Percentiles rank a stretch among this genome's conserved stretches.
These are phyloP conservation scores for Conopomorpha cramerella DNA, from an alignment of 1,140 invertebrate species.

Conservation along the genomic window DNA sequence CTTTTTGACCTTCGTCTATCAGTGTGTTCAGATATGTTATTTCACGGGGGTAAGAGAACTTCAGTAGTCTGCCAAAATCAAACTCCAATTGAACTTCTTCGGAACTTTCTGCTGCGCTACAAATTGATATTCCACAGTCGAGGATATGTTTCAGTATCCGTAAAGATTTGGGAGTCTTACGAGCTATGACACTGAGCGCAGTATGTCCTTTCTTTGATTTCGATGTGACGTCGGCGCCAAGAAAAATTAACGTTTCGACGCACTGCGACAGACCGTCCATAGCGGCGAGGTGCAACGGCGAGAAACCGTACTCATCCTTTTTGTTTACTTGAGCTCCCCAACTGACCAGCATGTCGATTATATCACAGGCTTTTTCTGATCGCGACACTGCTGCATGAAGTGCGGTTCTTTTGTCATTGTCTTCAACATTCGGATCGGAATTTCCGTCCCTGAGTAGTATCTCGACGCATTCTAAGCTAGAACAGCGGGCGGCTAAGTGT, in stretches of 20 bases:
- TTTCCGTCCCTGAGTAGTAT: slow-evolving; percentile 56
- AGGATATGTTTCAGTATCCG: slow-evolving; percentile 61
- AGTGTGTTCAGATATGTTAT: slow-evolving; percentile 67
- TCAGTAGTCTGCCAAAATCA: slow-evolving; percentile 63
- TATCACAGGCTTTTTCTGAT: slow-evolving; percentile 52
- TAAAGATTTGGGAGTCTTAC: slow-evolving; percentile 65
- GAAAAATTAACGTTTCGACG: slow-evolving; percentile 65
- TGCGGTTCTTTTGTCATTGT: slow-evolving; percentile 62
- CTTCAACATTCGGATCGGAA: slow-evolving; percentile 62
- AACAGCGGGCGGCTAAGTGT: slow-evolving; percentile 65
- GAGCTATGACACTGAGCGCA: slow-evolving; percentile 64
- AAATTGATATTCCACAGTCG: slow-evolving; percentile 62
- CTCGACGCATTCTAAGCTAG: slow-evolving; percentile 61
- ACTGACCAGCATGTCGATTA: slow-evolving; percentile 62
- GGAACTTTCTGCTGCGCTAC: slow-evolving; percentile 57
- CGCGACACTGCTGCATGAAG: slow-evolving; percentile 65
- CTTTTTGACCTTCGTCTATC: slow-evolving; percentile 64
- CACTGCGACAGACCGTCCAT: slow-evolving; percentile 65
- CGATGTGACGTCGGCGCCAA: slow-evolving; percentile 68
- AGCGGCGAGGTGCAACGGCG: slow-evolving; percentile 71
- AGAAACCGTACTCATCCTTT: slow-evolving; percentile 70
- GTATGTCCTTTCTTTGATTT: slow-evolving; percentile 65
- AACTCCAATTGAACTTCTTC: slow-evolving; percentile 66
- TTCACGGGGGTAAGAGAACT: slow-evolving; percentile 63
- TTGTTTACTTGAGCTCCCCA: slow-evolving; percentile 61